Evolutionary conservation across 2,113 vertebrate species (phyloP).

Genomic region (Crotalus tigris): DNA sequence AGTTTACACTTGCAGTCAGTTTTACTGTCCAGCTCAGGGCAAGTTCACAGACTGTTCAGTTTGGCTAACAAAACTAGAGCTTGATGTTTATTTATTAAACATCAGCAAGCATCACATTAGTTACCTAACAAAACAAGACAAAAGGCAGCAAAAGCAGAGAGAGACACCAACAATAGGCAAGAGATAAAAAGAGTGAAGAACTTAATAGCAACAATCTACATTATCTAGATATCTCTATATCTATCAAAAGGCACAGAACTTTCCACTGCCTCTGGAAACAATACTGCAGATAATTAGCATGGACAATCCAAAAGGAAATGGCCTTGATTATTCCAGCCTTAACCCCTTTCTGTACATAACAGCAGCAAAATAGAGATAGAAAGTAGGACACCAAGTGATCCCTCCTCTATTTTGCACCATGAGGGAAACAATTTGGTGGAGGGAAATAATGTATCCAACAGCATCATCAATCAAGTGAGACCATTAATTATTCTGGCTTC

Average conservation of each 20-base stretch:
- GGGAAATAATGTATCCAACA: not conserved
- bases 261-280: not conserved
- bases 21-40: not conserved
- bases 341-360: not conserved
- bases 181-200: not conserved
- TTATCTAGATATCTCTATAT: not conserved
- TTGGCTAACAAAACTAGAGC: not conserved
- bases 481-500: not conserved
- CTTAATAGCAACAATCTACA: not conserved
- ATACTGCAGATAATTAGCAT: not conserved
- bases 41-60: not conserved
- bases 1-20: not conserved
- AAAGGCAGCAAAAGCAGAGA: not conserved
- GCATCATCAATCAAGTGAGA: not conserved
- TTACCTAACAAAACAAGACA: not conserved
- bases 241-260: not conserved
- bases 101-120: not conserved
- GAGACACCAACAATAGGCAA: not conserved
- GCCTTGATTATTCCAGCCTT: not conserved
- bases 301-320: not conserved
- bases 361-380: not conserved
- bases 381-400: not conserved
- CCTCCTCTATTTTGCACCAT: not conserved
- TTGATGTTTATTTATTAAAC: not conserved
- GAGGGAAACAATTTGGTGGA: not conserved